Percentiles rank a stretch among this genome's conserved stretches.
Conservation (phyloP, 1,140 invertebrate species). For the Archegozetes longisetosus region DNA sequence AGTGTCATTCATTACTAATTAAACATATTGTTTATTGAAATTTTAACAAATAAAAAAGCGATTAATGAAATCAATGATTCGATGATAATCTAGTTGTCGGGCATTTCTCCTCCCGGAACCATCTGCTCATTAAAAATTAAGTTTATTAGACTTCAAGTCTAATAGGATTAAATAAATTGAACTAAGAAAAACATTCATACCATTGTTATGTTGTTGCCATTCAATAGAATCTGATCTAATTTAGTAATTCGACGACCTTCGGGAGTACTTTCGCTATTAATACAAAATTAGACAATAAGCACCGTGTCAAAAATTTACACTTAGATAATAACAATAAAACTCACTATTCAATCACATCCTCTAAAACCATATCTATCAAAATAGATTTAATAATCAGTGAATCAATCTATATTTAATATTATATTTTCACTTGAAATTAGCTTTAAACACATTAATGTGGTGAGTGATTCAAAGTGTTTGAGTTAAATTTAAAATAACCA, state of each 20-base stretch:
- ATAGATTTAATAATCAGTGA: background rate
- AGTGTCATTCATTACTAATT: no score
- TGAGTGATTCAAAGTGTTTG: background rate
- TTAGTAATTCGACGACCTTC: conserved; percentile 93
- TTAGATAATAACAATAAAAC: conserved; percentile 18
- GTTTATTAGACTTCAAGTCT: background rate
- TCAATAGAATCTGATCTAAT: conserved; percentile 91
- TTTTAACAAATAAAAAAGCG: no score
- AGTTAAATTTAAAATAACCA: background rate
- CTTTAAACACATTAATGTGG: background rate
- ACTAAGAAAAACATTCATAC: conserved; percentile 31
- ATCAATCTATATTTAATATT: no score
- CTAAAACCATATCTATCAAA: conserved; percentile 57
- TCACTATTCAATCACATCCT: conserved; percentile 43
- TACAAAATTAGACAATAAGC: conserved; percentile 11
- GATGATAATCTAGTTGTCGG: conserved; percentile 25
- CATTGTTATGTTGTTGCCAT: conserved; percentile 99
- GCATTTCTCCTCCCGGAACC: conserved; percentile 36
- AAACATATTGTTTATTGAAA: no score
- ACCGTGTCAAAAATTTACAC: conserved; percentile 1
- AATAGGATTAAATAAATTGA: background rate
- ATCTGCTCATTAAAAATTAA: conserved; percentile 21
- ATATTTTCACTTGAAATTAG: no score
- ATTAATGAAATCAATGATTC: no score
- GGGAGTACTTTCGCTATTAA: conserved; percentile 62